phyloP scores from a whole-genome alignment of 2,113 vertebrate genomes.

The human (Homo sapiens) region GRCh38 chr11:131404501-131405000 shows the following conservation, averaged over 20 bases:
- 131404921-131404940: background rate
- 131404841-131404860: conserved; percentile 29
- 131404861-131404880: background rate
- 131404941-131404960: conserved; percentile 15
- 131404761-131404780: background rate
- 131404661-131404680: background rate
- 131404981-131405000: background rate
- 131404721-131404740: background rate
- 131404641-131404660: background rate
- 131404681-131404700: background rate
- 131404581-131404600: background rate
- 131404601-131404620: background rate
- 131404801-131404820: background rate
- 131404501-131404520: background rate
- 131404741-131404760: background rate
- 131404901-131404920: background rate
- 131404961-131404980: conserved; percentile 7
- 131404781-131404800: background rate
- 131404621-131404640: background rate
- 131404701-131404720: background rate
- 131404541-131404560: background rate
- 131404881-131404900: conserved; percentile 40
- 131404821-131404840: conserved; percentile 53
- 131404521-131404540: background rate
- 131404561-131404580: background rate